Evolutionary conservation across 64 coral and sea anemone genomes (phyloP).

Genomic region (Montipora capricornis): DNA sequence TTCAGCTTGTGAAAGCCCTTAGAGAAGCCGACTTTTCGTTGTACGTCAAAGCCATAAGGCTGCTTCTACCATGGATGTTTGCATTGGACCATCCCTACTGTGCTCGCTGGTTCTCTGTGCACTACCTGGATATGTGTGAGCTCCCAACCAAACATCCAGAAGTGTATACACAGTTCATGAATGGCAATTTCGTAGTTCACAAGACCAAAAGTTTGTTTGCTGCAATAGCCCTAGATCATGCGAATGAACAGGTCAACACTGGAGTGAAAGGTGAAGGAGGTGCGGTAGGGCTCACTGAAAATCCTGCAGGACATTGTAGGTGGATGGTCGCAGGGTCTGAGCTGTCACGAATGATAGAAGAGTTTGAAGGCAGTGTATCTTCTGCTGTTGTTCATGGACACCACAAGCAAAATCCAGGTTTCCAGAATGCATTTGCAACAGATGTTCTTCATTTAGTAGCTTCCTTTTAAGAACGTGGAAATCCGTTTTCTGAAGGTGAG

Average conservation of each 20-base stretch:
- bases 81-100: not conserved
- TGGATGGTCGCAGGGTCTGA: constrained; percentile 37
- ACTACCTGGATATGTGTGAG: constrained; percentile 15
- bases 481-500: not conserved
- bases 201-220: constrained; percentile 11
- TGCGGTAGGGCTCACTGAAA: constrained; percentile 44
- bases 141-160: not conserved
- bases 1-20: constrained; percentile 12
- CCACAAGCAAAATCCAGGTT: constrained; percentile 17
- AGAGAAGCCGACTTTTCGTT: constrained; percentile 22
- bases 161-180: not conserved
- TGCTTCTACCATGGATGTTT: constrained; percentile 31
- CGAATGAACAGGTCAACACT: constrained; percentile 31
- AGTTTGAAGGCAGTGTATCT: constrained; percentile 3
- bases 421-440: not conserved
- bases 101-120: constrained; percentile 27
- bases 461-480: constrained; percentile 24
- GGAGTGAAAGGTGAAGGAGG: constrained; percentile 33
- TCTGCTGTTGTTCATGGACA: not conserved
- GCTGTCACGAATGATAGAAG: constrained; percentile 11
- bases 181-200: constrained; percentile 22
- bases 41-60: not conserved
- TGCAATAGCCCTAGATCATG: constrained; percentile 16
- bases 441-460: constrained; percentile 21
- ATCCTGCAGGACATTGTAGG: constrained; percentile 14